These are phyloP conservation scores for Drosophila planitibia DNA, from an alignment of 2,888 invertebrate species.

Conservation along the genomic window DNA sequence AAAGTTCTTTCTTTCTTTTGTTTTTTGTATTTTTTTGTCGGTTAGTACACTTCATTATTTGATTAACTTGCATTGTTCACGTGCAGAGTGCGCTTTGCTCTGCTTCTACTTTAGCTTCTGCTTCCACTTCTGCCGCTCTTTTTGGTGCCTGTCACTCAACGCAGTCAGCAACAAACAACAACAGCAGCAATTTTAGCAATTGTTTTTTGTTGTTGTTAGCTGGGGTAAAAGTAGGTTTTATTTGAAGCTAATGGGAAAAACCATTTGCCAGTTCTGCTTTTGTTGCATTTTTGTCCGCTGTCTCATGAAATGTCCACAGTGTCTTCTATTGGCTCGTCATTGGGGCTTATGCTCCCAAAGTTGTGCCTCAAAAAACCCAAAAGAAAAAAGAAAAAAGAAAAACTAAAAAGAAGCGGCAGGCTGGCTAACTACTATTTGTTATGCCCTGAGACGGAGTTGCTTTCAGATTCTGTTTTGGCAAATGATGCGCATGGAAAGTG, in stretches of 20 bases:
- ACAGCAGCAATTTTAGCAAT: conserved; percentile 55
- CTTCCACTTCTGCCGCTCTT: conserved; percentile 19
- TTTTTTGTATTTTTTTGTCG: conserved; percentile 42
- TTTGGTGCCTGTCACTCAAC: conserved; percentile 52
- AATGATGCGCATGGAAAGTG: conserved; percentile 68
- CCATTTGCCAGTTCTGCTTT: conserved; percentile 58
- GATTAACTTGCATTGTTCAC: conserved; percentile 77
- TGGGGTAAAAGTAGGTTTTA: conserved; percentile 73
- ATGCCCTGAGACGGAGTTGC: conserved; percentile 25
- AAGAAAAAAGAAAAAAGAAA: background rate
- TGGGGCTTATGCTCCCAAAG: conserved; percentile 44
- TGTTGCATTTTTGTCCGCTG: conserved; percentile 35
- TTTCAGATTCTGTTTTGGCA: conserved; percentile 56
- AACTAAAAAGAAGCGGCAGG: background rate
- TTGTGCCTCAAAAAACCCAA: conserved; percentile 15
- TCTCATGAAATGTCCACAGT: conserved; percentile 23
- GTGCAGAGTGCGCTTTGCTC: conserved; percentile 50
- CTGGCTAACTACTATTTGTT: conserved; percentile 23
- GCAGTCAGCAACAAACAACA: conserved; percentile 34
- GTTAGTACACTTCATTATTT: conserved; percentile 75
- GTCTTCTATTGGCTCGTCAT: conserved; percentile 43
- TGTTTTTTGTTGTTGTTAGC: conserved; percentile 45
- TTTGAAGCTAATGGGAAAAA: conserved; percentile 71
- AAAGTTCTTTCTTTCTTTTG: conserved; percentile 75
- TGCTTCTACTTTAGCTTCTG: conserved; percentile 22